A percentile compares a stretch with the other conserved stretches of the same genome.
phyloP scores from a whole-genome alignment of 37 sponge, comb jelly and placozoan genomes.

The Ephydatia muelleri region DNA sequence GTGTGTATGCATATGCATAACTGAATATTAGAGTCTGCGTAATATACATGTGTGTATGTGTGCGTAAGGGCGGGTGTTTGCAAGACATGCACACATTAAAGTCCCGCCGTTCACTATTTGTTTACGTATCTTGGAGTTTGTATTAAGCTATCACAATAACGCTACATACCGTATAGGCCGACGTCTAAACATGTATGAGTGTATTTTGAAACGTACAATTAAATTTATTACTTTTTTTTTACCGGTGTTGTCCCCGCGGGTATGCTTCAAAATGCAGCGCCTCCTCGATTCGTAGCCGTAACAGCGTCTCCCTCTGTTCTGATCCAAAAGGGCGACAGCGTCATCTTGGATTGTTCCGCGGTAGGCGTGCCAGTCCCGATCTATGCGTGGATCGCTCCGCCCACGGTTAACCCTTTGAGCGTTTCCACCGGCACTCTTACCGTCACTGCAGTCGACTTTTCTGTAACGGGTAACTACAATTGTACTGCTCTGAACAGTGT shows the following conservation, averaged over 20 bases:
- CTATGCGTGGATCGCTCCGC: conserved; percentile 15
- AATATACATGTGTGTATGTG: conserved; percentile 10
- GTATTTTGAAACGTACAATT: neutral
- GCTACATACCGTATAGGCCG: conserved; percentile 11
- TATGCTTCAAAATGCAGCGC: neutral
- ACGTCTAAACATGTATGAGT: conserved; percentile 8
- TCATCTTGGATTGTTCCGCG: conserved; percentile 11
- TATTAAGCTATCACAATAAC: neutral
- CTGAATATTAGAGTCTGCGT: neutral
- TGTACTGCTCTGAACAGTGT: neutral
- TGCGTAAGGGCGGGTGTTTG: too few species aligned
- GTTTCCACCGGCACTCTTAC: neutral
- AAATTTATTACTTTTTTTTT: neutral
- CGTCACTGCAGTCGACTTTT: neutral
- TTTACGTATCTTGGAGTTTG: neutral
- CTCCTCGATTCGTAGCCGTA: conserved; percentile 3
- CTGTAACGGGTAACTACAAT: neutral
- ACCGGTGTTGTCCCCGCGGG: too few species aligned
- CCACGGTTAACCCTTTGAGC: neutral
- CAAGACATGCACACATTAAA: too few species aligned
- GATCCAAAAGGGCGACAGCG: neutral
- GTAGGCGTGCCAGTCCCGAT: conserved; percentile 16
- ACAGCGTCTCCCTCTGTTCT: neutral
- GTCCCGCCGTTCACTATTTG: too few species aligned
- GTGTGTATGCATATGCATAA: neutral